phyloP scores from a whole-genome alignment of 2,888 invertebrate genomes.

The Hartigia nigra region DNA sequence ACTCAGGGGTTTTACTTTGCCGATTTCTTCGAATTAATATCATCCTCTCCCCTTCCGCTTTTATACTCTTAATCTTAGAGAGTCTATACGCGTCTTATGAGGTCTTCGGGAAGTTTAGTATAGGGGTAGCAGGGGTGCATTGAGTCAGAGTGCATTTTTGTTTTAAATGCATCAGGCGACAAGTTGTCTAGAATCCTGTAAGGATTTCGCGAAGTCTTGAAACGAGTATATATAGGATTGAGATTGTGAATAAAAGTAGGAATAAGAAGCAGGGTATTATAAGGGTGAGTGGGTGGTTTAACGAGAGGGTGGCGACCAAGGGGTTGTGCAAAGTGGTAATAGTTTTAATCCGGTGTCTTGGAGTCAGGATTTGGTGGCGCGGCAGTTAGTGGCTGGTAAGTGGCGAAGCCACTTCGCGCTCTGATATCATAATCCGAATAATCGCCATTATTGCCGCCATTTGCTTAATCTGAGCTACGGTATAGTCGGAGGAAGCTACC shows the following conservation, averaged over 20 bases:
- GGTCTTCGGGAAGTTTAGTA: background rate
- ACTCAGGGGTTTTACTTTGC: constrained; percentile 1
- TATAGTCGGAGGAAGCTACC: background rate
- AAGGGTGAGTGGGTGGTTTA: constrained; percentile 24
- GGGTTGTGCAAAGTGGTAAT: constrained; percentile 57
- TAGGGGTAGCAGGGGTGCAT: background rate
- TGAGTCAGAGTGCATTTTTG: background rate
- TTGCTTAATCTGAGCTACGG: constrained; percentile 59
- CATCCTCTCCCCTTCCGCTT: no score
- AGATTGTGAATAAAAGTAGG: constrained; percentile 12
- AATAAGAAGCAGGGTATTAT: background rate
- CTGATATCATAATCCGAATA: constrained; percentile 67
- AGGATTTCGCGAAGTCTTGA: background rate
- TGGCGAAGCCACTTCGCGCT: constrained; percentile 62
- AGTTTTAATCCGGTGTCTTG: constrained; percentile 66
- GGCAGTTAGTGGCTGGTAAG: constrained; percentile 61
- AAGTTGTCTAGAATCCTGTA: background rate
- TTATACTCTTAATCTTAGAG: background rate
- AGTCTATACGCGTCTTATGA: background rate
- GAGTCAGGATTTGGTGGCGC: constrained; percentile 63
- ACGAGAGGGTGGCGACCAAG: constrained; percentile 14
- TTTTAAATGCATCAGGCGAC: background rate
- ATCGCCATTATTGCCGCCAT: constrained; percentile 66
- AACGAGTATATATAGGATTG: constrained; percentile 12
- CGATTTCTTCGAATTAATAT: constrained; percentile 55